These are phyloP conservation scores for Ammodytes dubius DNA, from an alignment of 2,113 vertebrate genomes.

Conservation along the genomic window DNA sequence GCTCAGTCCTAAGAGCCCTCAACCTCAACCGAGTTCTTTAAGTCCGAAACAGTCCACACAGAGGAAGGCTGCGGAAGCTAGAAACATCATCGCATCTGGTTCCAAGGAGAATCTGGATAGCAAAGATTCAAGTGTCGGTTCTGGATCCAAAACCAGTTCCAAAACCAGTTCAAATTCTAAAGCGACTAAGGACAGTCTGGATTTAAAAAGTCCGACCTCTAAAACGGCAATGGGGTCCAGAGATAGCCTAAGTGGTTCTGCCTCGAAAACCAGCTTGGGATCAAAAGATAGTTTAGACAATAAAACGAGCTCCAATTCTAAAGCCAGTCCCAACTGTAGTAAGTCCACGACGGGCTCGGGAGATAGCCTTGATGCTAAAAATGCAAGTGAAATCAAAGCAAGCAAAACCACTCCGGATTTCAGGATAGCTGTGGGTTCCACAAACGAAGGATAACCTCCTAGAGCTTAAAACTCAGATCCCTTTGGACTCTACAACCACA, in stretches of 20 bases:
- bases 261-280: constrained; percentile 44
- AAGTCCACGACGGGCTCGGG: constrained; percentile 14
- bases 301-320: constrained; percentile 19
- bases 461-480: constrained; percentile 1
- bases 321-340: constrained; percentile 11
- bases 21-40: neutral
- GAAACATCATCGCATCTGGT: neutral
- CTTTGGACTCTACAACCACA: neutral
- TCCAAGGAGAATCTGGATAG: constrained; percentile 33
- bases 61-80: neutral
- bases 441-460: neutral
- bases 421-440: neutral
- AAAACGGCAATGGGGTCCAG: constrained; percentile 27
- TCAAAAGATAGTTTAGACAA: constrained; percentile 50
- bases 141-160: constrained; percentile 23
- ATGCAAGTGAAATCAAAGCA: constrained; percentile 1
- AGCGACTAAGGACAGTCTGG: too few relatives aligned
- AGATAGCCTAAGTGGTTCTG: constrained; percentile 30
- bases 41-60: constrained; percentile 46
- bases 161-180: constrained; percentile 44
- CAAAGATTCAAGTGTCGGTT: constrained; percentile 25
- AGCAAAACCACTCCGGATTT: constrained; percentile 14
- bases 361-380: constrained; percentile 30
- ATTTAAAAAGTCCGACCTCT: neutral
- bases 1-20: constrained; percentile 1